phyloP scores from a whole-genome alignment of 2,888 invertebrate genomes.

The Agonopterix heracliana region DNA sequence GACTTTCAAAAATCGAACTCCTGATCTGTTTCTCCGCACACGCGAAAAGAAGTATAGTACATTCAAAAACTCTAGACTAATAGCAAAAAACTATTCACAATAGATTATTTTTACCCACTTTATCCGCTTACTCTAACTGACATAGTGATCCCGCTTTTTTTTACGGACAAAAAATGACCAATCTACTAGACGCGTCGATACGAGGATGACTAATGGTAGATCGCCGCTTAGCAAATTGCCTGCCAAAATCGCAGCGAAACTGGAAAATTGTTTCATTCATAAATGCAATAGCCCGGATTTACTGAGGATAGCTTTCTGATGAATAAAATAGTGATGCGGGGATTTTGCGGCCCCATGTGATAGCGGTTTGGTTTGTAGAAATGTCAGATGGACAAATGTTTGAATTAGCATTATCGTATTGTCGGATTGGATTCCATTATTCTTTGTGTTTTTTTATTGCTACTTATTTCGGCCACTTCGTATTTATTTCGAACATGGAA shows the following conservation, averaged over 20 bases:
- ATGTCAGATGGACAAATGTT: conserved; percentile 43
- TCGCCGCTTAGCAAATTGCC: conserved; percentile 65
- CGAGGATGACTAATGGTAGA: conserved; percentile 65
- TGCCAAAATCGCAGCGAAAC: conserved; percentile 58
- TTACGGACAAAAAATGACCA: conserved; percentile 64
- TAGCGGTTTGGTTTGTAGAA: conserved; percentile 24
- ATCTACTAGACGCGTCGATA: conserved; percentile 58
- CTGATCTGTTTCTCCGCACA: too few species aligned
- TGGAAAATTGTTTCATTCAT: conserved; percentile 74
- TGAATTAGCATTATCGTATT: conserved; percentile 29
- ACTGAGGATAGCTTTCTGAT: conserved; percentile 50
- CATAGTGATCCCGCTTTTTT: conserved; percentile 38
- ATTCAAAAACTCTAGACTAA: too few species aligned
- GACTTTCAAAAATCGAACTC: too few species aligned
- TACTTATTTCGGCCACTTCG: too few species aligned
- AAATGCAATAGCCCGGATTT: conserved; percentile 64
- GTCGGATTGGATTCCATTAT: conserved; percentile 13
- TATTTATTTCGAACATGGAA: too few species aligned
- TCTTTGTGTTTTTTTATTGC: background rate
- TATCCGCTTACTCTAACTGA: conserved; percentile 34
- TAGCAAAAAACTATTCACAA: conserved; percentile 9
- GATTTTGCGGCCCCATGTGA: conserved; percentile 50
- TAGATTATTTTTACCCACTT: conserved; percentile 28
- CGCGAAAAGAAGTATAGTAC: too few species aligned
- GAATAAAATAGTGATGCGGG: conserved; percentile 53